phyloP scores from a whole-genome alignment of 2,797 vertebrate genomes.

The Gadopsis marmoratus region DNA sequence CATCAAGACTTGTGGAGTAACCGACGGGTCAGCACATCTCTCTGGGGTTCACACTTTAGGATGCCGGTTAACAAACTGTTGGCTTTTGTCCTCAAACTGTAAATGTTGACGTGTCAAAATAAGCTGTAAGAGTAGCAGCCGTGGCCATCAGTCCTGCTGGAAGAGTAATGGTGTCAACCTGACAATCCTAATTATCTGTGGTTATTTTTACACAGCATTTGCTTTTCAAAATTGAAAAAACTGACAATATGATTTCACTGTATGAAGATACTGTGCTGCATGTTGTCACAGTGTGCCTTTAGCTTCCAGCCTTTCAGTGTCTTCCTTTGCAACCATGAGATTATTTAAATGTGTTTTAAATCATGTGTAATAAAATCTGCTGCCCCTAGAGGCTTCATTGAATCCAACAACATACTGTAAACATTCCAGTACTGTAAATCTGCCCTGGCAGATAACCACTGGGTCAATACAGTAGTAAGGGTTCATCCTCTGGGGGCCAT shows the following conservation, averaged over 20 bases:
- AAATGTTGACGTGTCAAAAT: conserved; percentile 17
- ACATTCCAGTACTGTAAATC: background rate
- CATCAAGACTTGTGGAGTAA: conserved; percentile 1
- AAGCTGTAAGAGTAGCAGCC: background rate
- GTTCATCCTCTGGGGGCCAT: background rate
- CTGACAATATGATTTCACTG: conserved; percentile 6
- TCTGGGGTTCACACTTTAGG: background rate
- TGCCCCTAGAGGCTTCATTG: no score
- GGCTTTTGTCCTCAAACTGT: conserved; percentile 17
- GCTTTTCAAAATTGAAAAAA: background rate
- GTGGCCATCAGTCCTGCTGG: background rate
- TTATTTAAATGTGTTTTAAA: background rate
- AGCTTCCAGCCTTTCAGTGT: background rate
- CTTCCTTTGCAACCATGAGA: background rate
- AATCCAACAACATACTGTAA: no score
- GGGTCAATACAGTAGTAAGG: background rate
- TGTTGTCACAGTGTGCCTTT: background rate
- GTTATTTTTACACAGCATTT: background rate
- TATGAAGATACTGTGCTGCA: background rate
- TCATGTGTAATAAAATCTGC: no score
- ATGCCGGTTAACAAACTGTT: background rate
- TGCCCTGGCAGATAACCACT: background rate
- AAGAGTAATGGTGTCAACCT: background rate
- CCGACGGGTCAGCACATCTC: background rate
- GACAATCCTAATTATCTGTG: background rate